Evolutionary conservation across 2,797 vertebrate genomes (phyloP), one percentile per base, ranked within the genome.

Genomic region (Leuciscus waleckii): DNA sequence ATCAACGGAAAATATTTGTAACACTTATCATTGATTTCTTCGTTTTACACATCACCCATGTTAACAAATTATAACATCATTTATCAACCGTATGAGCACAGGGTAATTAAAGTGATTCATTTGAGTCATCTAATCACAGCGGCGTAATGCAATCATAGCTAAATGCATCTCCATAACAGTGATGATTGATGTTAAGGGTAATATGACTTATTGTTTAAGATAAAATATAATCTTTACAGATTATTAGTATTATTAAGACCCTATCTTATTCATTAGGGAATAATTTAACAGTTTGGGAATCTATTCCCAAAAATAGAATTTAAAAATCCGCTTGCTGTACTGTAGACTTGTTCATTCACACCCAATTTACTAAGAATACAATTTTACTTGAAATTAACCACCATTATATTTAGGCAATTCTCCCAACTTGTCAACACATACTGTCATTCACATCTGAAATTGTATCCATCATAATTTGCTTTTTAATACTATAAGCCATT

Each of bases 311-410:
- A 41, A 46, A 46, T 46, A 4, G 3, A 46, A 46, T 70, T 26
- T 86, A 82, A 54, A 83, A 58, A 49, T 58, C 14, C 0, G 5
- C 49, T 81, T 67, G 35, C 13, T 32, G 21, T 14, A 54, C 65
- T 26, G 37, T 32, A 29, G 51, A 65, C 16, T 29, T 43, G 68
- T 74, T 67, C 51, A 37, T 82, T 82, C 78, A 84, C 74, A 79
- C 68, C 54, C 63, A 35, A 85, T 85, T 84, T 71, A 78, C 5
- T 32, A 79, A 79, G 26, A 63, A 65, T 82, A 56, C 41, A 49
- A 84, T 77, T 84, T 84, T 77, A 41, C 65, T 51, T 49, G 41
- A 81, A 76, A 84, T 81, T 75, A 87, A 76, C 14, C 77, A 69
- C 46, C 61, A 63, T 74, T 76, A 37, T 77, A 39, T 81, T 78